Evolutionary conservation across 2,888 invertebrate genomes (phyloP), one percentile per base, ranked within the genome.

Genomic region (Eledona agricola): DNA sequence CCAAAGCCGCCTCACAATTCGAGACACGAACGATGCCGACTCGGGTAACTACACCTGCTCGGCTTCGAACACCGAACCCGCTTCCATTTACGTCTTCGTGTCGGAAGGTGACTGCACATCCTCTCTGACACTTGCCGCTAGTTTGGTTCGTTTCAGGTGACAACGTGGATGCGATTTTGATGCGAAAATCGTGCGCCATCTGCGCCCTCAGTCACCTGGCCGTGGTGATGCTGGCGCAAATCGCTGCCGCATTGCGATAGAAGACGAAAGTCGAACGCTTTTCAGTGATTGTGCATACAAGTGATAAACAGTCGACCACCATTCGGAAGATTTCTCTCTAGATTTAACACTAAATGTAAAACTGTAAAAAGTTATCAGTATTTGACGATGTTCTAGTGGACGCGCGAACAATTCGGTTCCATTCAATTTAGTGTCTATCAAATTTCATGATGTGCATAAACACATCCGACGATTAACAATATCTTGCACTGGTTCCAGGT

Each of bases 1-100:
- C 60, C 90, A 92, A 79, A 91, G 90, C 70, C 85, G 90, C 66
- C 85, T 94, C 64, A 87, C 87, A 72, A 91, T 94, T 76, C 84
- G 86, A 69, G 85, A 88, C 72, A 93, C 93, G 60, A 86, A 86
- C 72, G 88, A 90, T 72, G 82, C 84, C 51, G 93, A 94, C 81
- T 90, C 92, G 66, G 94, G 93, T 72, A 93, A 94, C 82, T 93
- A 93, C 79, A 90, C 92, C 59, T 93, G 93, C 81, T 88, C 88
- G 76, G 91, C 93, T 67, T 88, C 90, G 75, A 92, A 92, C 80
- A 90, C 93, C 59, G 90, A 92, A 79, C 87, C 92, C 60, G 93
- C 93, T 68, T 90, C 88, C 77, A 91, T 92, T 74, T 88, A 85
- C 78, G 93, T 93, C 72, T 93, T 90, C 79, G 93, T 93, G 70